Percentiles rank a stretch among this genome's conserved stretches.
These are phyloP conservation scores for Labia minor DNA, from an alignment of 2,888 invertebrate species.

Conservation along the genomic window DNA sequence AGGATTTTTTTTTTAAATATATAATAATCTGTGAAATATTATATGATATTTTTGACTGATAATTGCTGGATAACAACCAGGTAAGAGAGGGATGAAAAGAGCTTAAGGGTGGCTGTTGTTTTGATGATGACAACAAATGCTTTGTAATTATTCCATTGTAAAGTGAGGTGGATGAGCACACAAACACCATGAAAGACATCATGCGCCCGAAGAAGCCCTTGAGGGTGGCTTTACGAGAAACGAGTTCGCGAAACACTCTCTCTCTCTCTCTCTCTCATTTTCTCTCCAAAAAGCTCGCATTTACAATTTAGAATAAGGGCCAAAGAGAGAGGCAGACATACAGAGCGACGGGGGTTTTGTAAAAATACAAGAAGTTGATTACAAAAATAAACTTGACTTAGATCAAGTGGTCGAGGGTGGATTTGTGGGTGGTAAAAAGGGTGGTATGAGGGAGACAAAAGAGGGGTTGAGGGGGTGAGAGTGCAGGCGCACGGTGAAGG, in stretches of 20 bases:
- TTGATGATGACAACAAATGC: neutral
- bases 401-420: constrained; percentile 4
- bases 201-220: too few relatives aligned
- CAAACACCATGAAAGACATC: too few relatives aligned
- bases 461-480: too few relatives aligned
- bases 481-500: too few relatives aligned
- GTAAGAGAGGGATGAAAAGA: too few relatives aligned
- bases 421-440: too few relatives aligned
- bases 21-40: too few relatives aligned
- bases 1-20: too few relatives aligned
- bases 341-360: neutral
- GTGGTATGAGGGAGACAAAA: neutral
- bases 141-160: neutral
- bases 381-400: constrained; percentile 13
- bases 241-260: neutral
- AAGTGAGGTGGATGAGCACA: neutral
- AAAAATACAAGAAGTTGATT: constrained; percentile 13
- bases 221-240: neutral
- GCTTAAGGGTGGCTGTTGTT: too few relatives aligned
- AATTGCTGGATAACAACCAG: too few relatives aligned
- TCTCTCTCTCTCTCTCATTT: neutral
- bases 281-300: constrained; percentile 4
- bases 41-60: too few relatives aligned
- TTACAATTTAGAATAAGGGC: constrained; percentile 2
- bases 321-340: neutral